Conservation (phyloP, 2,113 vertebrate genomes). For the Alethe diademata region DNA sequence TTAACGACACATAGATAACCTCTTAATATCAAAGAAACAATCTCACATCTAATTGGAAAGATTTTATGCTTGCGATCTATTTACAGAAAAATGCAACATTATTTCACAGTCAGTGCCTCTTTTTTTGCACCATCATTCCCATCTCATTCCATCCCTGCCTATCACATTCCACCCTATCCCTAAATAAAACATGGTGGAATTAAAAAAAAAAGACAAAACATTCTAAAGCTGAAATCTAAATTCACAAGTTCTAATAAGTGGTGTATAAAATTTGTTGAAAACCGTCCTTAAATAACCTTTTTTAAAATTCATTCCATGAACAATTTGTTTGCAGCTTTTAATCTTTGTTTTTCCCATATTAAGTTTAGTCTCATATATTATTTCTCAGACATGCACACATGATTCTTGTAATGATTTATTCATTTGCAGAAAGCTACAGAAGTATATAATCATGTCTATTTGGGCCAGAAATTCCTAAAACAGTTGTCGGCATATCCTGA, state of each 20-base stretch:
- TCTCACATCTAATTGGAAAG: not conserved
- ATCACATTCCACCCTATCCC: not conserved
- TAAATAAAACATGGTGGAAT: not conserved
- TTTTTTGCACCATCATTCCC: not conserved
- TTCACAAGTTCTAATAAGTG: not conserved
- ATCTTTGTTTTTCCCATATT: not conserved
- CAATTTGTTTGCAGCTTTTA: not conserved
- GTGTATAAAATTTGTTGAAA: not conserved
- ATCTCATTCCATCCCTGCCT: not conserved
- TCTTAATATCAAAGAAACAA: not conserved
- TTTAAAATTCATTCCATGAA: not conserved
- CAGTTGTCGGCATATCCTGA: slow-evolving; percentile 2
- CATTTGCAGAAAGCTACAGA: not conserved
- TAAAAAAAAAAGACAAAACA: not conserved
- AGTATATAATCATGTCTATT: not conserved
- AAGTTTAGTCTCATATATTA: not conserved
- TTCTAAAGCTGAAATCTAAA: not conserved
- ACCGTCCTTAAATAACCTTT: not conserved
- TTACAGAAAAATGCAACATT: not conserved
- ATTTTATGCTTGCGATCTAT: not conserved
- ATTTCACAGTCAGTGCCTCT: not conserved
- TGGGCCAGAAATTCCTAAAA: slow-evolving; percentile 19
- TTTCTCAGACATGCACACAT: not conserved
- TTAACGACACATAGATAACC: not conserved
- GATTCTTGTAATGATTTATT: not conserved